These are phyloP conservation scores for Phylloscopus trochilus DNA, from an alignment of 2,113 vertebrate species.

Conservation along the genomic window DNA sequence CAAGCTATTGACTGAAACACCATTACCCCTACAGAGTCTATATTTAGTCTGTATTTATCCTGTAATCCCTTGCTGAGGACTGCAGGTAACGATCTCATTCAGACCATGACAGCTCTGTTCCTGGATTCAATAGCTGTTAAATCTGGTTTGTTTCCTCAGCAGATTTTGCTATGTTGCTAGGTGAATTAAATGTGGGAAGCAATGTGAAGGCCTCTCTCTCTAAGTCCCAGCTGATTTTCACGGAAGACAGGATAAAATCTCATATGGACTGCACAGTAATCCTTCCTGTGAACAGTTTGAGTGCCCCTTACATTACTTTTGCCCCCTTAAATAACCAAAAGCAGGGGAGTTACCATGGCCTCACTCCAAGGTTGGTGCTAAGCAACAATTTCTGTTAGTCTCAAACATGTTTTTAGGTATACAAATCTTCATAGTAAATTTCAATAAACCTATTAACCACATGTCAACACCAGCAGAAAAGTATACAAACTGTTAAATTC, in stretches of 20 bases:
- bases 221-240: not conserved
- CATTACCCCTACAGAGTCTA: not conserved
- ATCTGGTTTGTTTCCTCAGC: not conserved
- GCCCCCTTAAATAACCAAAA: not conserved
- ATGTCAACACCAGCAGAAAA: not conserved
- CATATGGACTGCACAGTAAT: not conserved
- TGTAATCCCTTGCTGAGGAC: not conserved
- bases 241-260: not conserved
- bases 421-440: not conserved
- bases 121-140: not conserved
- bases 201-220: not conserved
- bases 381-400: not conserved
- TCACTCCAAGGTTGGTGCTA: not conserved
- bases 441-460: conserved; percentile 20
- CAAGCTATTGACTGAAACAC: not conserved
- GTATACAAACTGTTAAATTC: not conserved
- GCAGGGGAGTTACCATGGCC: not conserved
- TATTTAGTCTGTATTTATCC: not conserved
- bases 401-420: not conserved
- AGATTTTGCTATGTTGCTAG: not conserved
- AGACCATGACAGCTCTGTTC: not conserved
- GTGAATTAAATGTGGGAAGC: not conserved
- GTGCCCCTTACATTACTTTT: not conserved
- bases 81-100: not conserved
- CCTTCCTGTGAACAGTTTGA: not conserved